Evolutionary conservation across 1,140 invertebrate species (phyloP).

Genomic region (Heliconius himera): DNA sequence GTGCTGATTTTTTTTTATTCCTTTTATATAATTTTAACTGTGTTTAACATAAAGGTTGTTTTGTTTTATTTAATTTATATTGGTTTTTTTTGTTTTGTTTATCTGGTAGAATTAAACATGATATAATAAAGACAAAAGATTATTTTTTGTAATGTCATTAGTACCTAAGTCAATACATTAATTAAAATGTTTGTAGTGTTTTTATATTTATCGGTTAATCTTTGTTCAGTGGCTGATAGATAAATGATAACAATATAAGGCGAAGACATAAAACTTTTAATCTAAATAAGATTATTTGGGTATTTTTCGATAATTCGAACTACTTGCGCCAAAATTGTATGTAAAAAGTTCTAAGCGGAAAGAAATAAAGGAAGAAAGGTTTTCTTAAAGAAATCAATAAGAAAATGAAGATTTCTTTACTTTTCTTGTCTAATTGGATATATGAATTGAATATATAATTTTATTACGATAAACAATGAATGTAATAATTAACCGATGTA

Average conservation of each 20-base stretch:
- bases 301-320: background rate
- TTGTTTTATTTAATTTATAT: no score
- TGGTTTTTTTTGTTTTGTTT: background rate
- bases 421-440: no score
- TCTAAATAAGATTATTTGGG: background rate
- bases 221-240: background rate
- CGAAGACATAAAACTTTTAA: background rate
- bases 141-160: no score
- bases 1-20: no score
- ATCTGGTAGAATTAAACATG: background rate
- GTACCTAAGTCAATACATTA: background rate
- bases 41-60: no score
- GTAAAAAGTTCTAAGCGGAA: background rate
- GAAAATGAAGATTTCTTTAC: no score
- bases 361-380: no score
- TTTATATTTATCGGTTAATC: background rate
- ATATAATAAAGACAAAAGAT: background rate
- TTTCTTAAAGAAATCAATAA: no score
- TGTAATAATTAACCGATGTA: no score
- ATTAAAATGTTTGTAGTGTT: background rate
- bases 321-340: background rate
- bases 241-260: background rate
- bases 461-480: no score
- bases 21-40: no score
- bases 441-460: no score